A percentile compares a stretch with the other conserved stretches of the same genome.
phyloP scores from a whole-genome alignment of 2,797 vertebrate genomes.

The Tarsius wallacei region DNA sequence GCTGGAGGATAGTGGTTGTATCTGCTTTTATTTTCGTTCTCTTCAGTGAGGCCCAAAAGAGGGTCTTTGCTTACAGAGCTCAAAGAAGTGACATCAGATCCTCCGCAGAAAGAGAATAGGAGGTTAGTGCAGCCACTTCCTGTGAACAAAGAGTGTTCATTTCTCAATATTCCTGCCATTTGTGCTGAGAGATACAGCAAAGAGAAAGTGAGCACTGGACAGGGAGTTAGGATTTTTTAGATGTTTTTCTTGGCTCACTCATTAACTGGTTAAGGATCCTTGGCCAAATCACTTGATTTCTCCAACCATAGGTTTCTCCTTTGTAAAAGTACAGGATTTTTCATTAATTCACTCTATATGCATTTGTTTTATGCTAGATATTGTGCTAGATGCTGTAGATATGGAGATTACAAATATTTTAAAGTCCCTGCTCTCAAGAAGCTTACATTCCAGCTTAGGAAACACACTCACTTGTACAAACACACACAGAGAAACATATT shows the following conservation, averaged over 20 bases:
- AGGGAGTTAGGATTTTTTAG: not conserved
- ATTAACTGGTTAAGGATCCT: not conserved
- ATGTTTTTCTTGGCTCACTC: not conserved
- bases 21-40: not conserved
- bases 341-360: not conserved
- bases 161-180: not conserved
- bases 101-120: not conserved
- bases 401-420: not conserved
- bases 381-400: not conserved
- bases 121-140: not conserved
- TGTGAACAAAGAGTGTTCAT: not conserved
- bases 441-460: not conserved
- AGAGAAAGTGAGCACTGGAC: not conserved
- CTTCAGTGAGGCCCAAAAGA: not conserved
- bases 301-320: not conserved
- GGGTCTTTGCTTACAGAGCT: not conserved
- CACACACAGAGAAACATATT: not conserved
- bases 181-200: not conserved
- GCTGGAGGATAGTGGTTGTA: no score
- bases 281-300: not conserved
- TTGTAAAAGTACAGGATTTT: not conserved
- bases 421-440: not conserved
- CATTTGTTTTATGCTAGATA: not conserved
- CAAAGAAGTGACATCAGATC: not conserved
- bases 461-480: not conserved